phyloP scores from a whole-genome alignment of 2,797 vertebrate genomes.

The Erpetoichthys calabaricus region DNA sequence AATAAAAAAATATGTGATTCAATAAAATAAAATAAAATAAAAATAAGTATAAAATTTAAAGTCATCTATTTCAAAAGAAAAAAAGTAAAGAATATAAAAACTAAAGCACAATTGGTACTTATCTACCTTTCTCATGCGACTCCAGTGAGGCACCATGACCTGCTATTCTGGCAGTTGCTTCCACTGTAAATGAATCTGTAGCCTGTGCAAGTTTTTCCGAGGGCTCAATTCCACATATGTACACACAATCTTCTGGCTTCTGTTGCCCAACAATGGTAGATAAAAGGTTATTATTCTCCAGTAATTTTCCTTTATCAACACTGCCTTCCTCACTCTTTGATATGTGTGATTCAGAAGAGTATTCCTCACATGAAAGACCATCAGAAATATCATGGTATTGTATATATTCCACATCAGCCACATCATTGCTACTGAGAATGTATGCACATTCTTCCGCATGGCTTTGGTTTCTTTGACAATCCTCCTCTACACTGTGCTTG shows the following conservation, averaged over 20 bases:
- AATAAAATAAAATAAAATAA: no score
- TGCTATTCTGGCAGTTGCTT: conserved; percentile 11
- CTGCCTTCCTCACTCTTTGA: neutral
- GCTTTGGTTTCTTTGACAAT: no score
- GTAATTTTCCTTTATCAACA: neutral
- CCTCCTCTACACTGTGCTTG: no score
- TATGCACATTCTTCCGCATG: no score
- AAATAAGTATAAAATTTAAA: no score
- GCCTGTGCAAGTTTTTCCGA: neutral
- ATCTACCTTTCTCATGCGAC: conserved; percentile 25
- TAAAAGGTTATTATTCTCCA: conserved; percentile 1
- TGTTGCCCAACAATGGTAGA: conserved; percentile 10
- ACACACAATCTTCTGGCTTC: conserved; percentile 6
- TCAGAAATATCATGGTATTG: neutral
- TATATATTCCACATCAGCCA: conserved; percentile 9
- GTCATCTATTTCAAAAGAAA: no score
- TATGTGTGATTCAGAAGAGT: neutral
- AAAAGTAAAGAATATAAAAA: no score
- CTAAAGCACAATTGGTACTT: neutral
- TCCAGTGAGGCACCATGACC: conserved; percentile 16
- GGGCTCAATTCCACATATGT: conserved; percentile 7
- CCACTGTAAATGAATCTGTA: conserved; percentile 9
- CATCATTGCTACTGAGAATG: neutral
- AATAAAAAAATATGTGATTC: no score
- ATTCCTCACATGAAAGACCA: neutral